Evolutionary conservation across 1,140 invertebrate genomes (phyloP).

Genomic region (Cydia splendana): DNA sequence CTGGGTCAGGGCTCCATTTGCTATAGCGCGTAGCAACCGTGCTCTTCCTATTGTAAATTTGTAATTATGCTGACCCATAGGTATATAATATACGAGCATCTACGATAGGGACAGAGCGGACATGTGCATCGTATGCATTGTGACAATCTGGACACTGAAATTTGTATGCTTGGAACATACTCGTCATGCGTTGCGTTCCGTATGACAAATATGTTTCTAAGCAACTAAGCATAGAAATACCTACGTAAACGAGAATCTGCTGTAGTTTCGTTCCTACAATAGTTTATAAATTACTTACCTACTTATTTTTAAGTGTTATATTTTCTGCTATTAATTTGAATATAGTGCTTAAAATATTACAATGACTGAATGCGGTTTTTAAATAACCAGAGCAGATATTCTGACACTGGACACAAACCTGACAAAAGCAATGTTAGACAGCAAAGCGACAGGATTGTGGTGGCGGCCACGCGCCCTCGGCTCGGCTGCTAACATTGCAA

Average conservation of each 20-base stretch:
- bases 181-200: not conserved
- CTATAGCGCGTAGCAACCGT: constrained; percentile 11
- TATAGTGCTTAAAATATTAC: not conserved
- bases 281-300: no score
- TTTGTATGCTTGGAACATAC: no score
- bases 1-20: constrained; percentile 19
- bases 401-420: no score
- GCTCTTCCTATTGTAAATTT: not conserved
- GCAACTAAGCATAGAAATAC: no score
- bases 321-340: no score
- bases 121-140: no score
- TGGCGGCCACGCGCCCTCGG: constrained; percentile 67
- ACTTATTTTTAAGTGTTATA: no score
- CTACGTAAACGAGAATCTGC: no score
- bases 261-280: no score
- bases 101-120: no score
- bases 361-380: constrained; percentile 1
- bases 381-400: no score
- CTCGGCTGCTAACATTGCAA: constrained; percentile 55
- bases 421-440: constrained; percentile 29
- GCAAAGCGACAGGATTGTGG: constrained; percentile 58
- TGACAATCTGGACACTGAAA: no score
- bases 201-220: not conserved
- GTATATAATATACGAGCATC: not conserved
- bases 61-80: not conserved